Evolutionary conservation across 2,797 vertebrate genomes (phyloP), one percentile per base, ranked within the genome.

Genomic region (Coilia nasus): DNA sequence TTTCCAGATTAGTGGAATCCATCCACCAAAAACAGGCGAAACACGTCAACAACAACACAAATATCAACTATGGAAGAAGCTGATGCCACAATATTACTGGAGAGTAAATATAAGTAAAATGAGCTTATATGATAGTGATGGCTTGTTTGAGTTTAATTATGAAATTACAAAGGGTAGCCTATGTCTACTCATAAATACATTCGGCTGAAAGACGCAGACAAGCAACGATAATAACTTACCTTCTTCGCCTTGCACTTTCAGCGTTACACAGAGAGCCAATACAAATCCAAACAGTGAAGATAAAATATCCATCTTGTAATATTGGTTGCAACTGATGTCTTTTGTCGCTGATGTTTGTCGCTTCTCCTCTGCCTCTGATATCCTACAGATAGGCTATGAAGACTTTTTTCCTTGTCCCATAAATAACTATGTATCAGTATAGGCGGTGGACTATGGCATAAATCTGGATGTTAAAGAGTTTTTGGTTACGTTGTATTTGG

Each of bases 301-400:
- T 60, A 67, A 85, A 84, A 89, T 84, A 83, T 87, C 88, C 88
- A 89, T 89, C 86, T 87, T 85, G 50, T 41, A 59, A 25, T 59
- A 75, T 21, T 62, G 21, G 75, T 56, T 47, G 83, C 71, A 12
- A 35, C 71, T 78, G 19, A 78, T 78, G 71, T 62, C 71, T 83
- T 87, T 59, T 81, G 84, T 71, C 44, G 19, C 11, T 78, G 71
- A 41, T 78, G 71, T 35, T 78, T 78, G 17, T 78, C 19, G 71
- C 35, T 31, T 44, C 31, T 31, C 17, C 71, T 59, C 71, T 19
- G 31, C 28, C 31, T 44, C 41, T 78, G 71, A 78, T 78, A 78
- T 78, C 71, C 71, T 78, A 44, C 35, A 75, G 31, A 75, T 41
- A 41, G 46, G 46, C 46, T 47, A 47, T 14, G 17, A 35, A 75